Evolutionary conservation across 2,888 invertebrate genomes (phyloP).

Genomic region (Agonopterix alstromeriana): DNA sequence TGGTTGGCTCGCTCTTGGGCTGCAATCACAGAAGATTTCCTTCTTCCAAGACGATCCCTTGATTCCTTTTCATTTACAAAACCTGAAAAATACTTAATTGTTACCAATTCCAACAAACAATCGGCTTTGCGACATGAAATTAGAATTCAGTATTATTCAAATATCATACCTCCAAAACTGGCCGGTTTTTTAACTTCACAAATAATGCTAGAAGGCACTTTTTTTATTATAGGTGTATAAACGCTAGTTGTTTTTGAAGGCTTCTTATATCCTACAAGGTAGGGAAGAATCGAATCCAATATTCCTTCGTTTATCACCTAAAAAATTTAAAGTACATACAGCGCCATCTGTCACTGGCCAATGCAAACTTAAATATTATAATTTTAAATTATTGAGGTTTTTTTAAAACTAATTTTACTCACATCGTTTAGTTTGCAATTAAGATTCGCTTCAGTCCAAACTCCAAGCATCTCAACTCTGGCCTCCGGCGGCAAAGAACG

Average conservation of each 20-base stretch:
- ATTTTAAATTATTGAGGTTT: neutral
- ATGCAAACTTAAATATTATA: too few relatives aligned
- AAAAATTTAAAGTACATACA: slow-evolving; percentile 35
- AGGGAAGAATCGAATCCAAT: slow-evolving; percentile 88
- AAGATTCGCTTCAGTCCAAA: slow-evolving; percentile 69
- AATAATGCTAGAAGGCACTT: slow-evolving; percentile 38
- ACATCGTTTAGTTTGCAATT: slow-evolving; percentile 73
- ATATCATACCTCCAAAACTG: slow-evolving; percentile 59
- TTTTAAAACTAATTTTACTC: slow-evolving; percentile 16
- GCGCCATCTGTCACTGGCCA: slow-evolving; percentile 35
- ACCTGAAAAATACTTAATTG: slow-evolving; percentile 26
- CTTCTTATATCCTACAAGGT: slow-evolving; percentile 78
- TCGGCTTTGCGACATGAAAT: too few relatives aligned
- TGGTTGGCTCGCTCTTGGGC: slow-evolving; percentile 52
- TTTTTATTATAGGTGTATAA: slow-evolving; percentile 76
- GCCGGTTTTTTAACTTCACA: slow-evolving; percentile 67
- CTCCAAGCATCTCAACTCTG: slow-evolving; percentile 64
- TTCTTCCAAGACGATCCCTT: slow-evolving; percentile 62
- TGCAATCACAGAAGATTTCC: slow-evolving; percentile 59
- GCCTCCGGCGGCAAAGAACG: slow-evolving; percentile 45
- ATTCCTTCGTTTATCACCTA: slow-evolving; percentile 88
- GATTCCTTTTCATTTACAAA: slow-evolving; percentile 66
- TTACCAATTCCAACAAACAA: too few relatives aligned
- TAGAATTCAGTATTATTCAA: neutral
- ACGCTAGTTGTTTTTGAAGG: slow-evolving; percentile 71